Conservation (phyloP, 2,113 vertebrate species). For the Burhinus oedicnemus region DNA sequence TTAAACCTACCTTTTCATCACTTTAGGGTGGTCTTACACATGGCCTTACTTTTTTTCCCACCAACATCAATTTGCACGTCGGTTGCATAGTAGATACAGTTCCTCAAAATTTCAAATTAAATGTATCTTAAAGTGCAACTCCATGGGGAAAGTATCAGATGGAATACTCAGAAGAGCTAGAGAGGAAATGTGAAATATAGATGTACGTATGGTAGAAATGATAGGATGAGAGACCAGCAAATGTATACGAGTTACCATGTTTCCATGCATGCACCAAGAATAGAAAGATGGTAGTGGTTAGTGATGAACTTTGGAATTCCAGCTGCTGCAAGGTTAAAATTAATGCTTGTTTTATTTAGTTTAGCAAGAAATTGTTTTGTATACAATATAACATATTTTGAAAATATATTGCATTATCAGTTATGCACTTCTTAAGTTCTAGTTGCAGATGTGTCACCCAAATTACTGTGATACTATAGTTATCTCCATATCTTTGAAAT, state of each 20-base stretch:
- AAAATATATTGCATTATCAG: neutral
- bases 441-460: neutral
- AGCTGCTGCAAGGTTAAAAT: neutral
- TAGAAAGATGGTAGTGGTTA: neutral
- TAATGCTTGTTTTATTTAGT: neutral
- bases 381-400: neutral
- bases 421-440: neutral
- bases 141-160: neutral
- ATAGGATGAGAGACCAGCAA: neutral
- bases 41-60: neutral
- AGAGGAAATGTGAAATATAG: neutral
- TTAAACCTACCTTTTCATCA: conserved; percentile 30
- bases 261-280: neutral
- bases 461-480: neutral
- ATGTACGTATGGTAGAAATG: neutral
- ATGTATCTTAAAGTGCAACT: neutral
- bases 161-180: neutral
- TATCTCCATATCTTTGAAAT: neutral
- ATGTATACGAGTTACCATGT: neutral
- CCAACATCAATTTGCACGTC: conserved; percentile 3
- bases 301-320: neutral
- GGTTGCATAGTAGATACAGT: conserved; percentile 31
- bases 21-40: conserved; percentile 27
- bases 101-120: conserved; percentile 46
- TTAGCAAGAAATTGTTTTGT: neutral